phyloP scores from a whole-genome alignment of 1,140 invertebrate genomes.

The Drosophila pseudoobscura region DNA sequence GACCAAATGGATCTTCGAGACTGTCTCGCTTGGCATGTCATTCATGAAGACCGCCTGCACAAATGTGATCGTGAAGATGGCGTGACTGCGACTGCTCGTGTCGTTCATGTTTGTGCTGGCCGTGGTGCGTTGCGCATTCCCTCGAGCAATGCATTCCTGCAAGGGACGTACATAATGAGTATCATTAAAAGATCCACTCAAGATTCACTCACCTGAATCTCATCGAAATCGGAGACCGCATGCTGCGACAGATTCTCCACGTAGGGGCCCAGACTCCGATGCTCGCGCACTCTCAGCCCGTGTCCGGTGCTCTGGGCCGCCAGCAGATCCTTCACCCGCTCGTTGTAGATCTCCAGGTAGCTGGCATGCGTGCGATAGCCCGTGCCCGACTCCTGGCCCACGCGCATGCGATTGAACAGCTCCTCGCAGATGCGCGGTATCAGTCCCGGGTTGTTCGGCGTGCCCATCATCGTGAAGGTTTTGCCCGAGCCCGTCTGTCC shows the following conservation, averaged over 20 bases:
- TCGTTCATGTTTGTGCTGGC: constrained; percentile 94
- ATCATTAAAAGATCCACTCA: neutral
- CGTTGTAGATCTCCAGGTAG: constrained; percentile 97
- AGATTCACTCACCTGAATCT: constrained; percentile 87
- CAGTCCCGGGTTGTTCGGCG: constrained; percentile 90
- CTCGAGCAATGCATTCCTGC: constrained; percentile 90
- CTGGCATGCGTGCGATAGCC: constrained; percentile 93
- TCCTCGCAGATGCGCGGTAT: constrained; percentile 94
- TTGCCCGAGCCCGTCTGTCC: constrained; percentile 93
- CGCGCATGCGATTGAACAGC: constrained; percentile 89
- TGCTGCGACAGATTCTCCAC: constrained; percentile 95
- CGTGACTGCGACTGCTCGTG: constrained; percentile 95
- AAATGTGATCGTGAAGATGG: constrained; percentile 97
- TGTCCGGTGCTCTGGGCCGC: constrained; percentile 88
- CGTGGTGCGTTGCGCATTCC: constrained; percentile 91
- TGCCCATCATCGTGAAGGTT: constrained; percentile 99
- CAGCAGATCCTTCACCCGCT: constrained; percentile 93
- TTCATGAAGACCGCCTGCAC: constrained; percentile 92
- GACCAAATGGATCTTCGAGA: constrained; percentile 94
- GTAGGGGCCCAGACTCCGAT: constrained; percentile 95
- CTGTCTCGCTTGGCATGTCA: constrained; percentile 93
- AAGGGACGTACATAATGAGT: constrained; percentile 6
- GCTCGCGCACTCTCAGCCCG: constrained; percentile 93
- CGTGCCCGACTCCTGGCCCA: constrained; percentile 91
- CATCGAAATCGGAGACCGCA: constrained; percentile 93